These are phyloP conservation scores for Grammomys dolichurus DNA, from an alignment of 2,113 vertebrate genomes.

Conservation along the genomic window DNA sequence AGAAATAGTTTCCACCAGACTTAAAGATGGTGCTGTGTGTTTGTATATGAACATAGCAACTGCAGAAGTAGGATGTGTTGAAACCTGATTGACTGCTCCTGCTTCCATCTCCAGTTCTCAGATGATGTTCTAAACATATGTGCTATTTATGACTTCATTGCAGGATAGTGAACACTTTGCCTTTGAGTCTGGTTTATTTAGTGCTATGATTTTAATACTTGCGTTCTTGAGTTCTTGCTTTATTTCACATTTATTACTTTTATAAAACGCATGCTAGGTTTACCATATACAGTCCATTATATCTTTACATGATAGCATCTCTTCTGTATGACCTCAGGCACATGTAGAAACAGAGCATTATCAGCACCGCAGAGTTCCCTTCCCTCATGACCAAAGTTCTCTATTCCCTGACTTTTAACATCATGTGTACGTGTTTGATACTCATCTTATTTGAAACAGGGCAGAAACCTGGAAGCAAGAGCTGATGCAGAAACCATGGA, in stretches of 20 bases:
- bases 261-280: neutral
- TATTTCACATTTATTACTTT: neutral
- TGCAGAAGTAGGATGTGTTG: neutral
- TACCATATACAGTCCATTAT: neutral
- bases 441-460: neutral
- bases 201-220: conserved; percentile 27
- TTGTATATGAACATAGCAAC: no score
- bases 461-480: neutral
- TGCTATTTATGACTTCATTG: neutral
- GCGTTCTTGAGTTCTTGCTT: neutral
- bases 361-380: no score
- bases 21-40: neutral
- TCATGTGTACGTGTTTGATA: neutral
- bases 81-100: neutral
- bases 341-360: neutral
- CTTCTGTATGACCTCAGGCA: no score
- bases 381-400: no score
- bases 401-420: neutral
- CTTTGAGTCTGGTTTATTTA: neutral
- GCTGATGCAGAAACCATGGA: neutral
- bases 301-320: neutral
- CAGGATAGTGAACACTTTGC: neutral
- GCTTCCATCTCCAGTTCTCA: neutral
- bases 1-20: neutral
- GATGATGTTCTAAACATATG: neutral